A percentile compares a stretch with the other conserved stretches of the same genome.
Evolutionary conservation across 2,797 vertebrate species (phyloP).

Genomic region (Phataginus tetradactyla): DNA sequence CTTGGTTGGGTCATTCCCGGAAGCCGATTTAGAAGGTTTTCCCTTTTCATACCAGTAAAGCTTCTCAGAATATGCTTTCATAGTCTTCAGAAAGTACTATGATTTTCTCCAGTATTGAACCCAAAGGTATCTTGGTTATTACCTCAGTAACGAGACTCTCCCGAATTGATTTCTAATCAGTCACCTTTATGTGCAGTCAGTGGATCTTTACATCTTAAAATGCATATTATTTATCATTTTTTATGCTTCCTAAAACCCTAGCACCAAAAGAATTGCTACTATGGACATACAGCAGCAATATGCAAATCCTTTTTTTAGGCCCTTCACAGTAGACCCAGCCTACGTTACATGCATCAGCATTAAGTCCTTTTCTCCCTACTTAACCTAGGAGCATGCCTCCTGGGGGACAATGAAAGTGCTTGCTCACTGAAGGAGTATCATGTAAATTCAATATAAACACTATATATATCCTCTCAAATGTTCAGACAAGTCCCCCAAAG

Average conservation of each 20-base stretch:
- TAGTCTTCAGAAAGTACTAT: constrained; percentile 11
- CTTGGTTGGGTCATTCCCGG: not conserved
- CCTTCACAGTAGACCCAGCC: not conserved
- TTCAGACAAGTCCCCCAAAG: constrained; percentile 42
- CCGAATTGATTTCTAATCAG: constrained; percentile 25
- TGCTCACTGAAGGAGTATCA: constrained; percentile 22
- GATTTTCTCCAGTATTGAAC: constrained; percentile 27
- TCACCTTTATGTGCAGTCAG: not conserved
- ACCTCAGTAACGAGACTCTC: constrained; percentile 8
- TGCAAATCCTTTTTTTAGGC: not conserved
- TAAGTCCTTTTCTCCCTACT: not conserved
- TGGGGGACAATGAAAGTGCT: not conserved
- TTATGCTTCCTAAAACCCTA: constrained; percentile 27
- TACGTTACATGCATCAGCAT: not conserved
- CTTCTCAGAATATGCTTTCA: not conserved
- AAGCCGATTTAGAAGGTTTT: constrained; percentile 1
- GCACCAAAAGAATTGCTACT: not conserved
- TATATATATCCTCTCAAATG: constrained; percentile 10
- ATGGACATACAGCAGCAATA: not conserved
- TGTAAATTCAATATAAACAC: constrained; percentile 20
- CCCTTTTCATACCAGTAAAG: not conserved
- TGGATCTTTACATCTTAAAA: constrained; percentile 18
- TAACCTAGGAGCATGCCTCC: not conserved
- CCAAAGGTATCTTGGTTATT: constrained; percentile 23
- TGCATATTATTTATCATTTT: not conserved